phyloP scores from a whole-genome alignment of 2,888 invertebrate genomes.

The Mesochorus sp. region DNA sequence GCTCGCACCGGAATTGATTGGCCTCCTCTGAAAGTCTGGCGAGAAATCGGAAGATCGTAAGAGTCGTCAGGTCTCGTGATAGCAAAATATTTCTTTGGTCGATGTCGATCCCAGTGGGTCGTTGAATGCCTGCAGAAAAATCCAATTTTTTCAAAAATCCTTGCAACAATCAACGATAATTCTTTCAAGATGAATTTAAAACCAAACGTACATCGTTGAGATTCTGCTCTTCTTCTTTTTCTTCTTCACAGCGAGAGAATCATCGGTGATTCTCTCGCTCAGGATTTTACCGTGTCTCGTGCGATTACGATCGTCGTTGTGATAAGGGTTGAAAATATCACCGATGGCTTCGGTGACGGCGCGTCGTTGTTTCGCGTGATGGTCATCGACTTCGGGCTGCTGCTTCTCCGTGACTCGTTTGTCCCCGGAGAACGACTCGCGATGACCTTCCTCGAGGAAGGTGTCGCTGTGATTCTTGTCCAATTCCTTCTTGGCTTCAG shows the following conservation, averaged over 20 bases:
- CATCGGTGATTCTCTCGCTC: conserved; percentile 1
- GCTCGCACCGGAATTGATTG: conserved; percentile 1
- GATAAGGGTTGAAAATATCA: conserved; percentile 36
- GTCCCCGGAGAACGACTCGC: conserved; percentile 15
- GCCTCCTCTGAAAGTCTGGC: conserved; percentile 21
- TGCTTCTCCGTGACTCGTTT: neutral
- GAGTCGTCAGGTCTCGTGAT: conserved; percentile 38
- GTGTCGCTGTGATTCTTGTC: conserved; percentile 53
- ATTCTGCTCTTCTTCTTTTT: conserved; percentile 7
- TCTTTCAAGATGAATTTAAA: neutral
- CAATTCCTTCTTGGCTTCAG: conserved; percentile 60
- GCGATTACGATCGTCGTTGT: conserved; percentile 33
- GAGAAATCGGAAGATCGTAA: conserved; percentile 20
- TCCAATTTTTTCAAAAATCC: too few relatives aligned
- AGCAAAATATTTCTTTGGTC: conserved; percentile 70
- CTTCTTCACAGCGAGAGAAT: neutral
- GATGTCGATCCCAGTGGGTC: conserved; percentile 62
- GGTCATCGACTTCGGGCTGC: neutral
- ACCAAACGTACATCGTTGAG: conserved; percentile 35
- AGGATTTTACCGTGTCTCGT: conserved; percentile 48
- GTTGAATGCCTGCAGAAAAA: too few relatives aligned
- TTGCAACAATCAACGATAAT: neutral
- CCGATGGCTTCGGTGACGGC: conserved; percentile 43
- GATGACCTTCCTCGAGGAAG: neutral
- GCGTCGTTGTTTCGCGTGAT: conserved; percentile 50